Evolutionary conservation across 2,113 vertebrate species (phyloP).

Genomic region (Halichoerus grypus): DNA sequence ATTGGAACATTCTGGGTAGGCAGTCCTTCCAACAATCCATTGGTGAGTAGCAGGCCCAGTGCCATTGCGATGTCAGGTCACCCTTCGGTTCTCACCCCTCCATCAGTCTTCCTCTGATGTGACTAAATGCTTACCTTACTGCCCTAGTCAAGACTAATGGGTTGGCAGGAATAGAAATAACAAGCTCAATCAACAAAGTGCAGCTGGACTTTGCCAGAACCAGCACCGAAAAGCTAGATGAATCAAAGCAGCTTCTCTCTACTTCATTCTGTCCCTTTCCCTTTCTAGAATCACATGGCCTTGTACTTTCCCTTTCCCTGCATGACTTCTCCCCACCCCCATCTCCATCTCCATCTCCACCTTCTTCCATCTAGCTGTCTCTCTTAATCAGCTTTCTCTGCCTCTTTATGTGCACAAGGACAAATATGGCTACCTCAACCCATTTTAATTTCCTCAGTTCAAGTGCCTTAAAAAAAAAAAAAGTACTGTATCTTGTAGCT

Average conservation of each 20-base stretch:
- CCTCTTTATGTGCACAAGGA: neutral
- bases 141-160: neutral
- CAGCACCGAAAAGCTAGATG: neutral
- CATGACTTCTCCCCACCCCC: neutral
- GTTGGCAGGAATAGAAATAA: neutral
- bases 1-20: neutral
- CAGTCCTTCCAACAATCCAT: neutral
- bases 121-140: slow-evolving; percentile 10
- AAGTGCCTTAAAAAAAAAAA: neutral
- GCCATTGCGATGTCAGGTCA: neutral
- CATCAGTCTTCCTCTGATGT: neutral
- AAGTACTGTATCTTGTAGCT: neutral
- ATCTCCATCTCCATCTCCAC: neutral
- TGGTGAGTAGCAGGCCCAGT: neutral
- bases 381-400: neutral
- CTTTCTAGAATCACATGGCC: neutral
- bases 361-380: neutral
- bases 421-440: neutral
- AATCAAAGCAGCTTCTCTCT: neutral
- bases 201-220: neutral
- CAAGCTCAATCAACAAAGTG: neutral
- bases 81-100: neutral
- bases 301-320: neutral
- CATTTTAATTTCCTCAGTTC: neutral
- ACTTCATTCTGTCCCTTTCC: neutral